Conservation (phyloP, 2,888 invertebrate species). For the Tridacna crocea region DNA sequence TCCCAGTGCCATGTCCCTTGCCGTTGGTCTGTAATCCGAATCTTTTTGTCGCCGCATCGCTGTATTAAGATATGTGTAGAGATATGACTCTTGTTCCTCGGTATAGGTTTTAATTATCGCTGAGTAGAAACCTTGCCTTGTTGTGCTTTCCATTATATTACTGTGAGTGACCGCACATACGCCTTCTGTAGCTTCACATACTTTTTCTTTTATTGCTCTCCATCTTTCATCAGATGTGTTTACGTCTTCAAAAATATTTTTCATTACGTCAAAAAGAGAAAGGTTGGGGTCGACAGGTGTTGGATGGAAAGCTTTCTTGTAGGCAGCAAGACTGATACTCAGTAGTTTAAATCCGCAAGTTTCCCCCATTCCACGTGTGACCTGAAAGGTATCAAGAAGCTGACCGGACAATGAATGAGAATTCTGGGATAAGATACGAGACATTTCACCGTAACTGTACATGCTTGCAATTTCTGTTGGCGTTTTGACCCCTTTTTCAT, state of each 20-base stretch:
- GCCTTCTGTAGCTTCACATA: slow-evolving; percentile 46
- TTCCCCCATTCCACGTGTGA: slow-evolving; percentile 9
- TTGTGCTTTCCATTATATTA: slow-evolving; percentile 7
- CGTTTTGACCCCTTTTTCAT: slow-evolving; percentile 33
- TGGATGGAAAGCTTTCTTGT: slow-evolving; percentile 61
- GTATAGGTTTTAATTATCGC: slow-evolving; percentile 56
- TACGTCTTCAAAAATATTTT: slow-evolving; percentile 41
- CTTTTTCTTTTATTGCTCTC: slow-evolving; percentile 48
- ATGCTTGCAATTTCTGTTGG: slow-evolving; percentile 47
- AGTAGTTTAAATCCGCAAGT: slow-evolving; percentile 47
- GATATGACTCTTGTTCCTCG: slow-evolving; percentile 37
- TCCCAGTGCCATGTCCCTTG: slow-evolving; percentile 58
- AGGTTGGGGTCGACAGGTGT: slow-evolving; percentile 33
- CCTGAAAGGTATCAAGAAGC: slow-evolving; percentile 42
- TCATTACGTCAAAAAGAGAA: slow-evolving; percentile 31
- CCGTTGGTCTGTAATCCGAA: slow-evolving; percentile 53
- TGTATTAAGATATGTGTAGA: slow-evolving; percentile 59
- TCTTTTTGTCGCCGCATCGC: slow-evolving; percentile 56
- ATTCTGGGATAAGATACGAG: slow-evolving; percentile 20
- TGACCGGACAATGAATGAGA: background rate
- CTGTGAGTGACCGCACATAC: slow-evolving; percentile 17
- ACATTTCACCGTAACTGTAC: slow-evolving; percentile 31
- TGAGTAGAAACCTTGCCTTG: slow-evolving; percentile 40
- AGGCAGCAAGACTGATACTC: slow-evolving; percentile 53
- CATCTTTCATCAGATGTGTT: slow-evolving; percentile 42